Evolutionary conservation across 2,888 invertebrate genomes (phyloP), one percentile per base, ranked within the genome.

Genomic region (Epinotia nisella): DNA sequence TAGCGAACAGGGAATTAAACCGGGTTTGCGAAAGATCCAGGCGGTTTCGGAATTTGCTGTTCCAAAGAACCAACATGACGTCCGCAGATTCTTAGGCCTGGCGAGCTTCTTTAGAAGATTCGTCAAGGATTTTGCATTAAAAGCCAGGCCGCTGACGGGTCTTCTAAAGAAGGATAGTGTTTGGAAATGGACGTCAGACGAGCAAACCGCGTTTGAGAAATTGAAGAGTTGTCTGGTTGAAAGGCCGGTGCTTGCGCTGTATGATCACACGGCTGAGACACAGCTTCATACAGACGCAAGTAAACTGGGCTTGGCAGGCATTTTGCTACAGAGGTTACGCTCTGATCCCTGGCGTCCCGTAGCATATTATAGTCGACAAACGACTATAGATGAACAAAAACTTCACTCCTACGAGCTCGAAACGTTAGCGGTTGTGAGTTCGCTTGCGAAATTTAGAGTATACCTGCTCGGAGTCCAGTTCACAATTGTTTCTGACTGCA

Each of bases 171-270:
- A 29, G 5, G 5, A 5, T 5, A 5, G 3, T 5, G 29, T 29
- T 67, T 72, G 77, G 56, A 3, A 17, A 9, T 78, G 79, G 79
- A 41, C 35, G 9, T 29, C 29, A 2, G 72, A 72, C 5, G 79
- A 83, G 49, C 24, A 67, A 4, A 29, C 29, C 29, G 29, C 80
- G 1, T 79, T 83, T 45, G 11, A 74, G 0, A 51, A 21, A 7
- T 53, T 85, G 58, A 82, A 82, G 60, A 9, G 55, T 3, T 59
- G 29, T 0, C 67, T 85, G 0, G 66, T 69, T 0, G 60, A 68
- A 2, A 71, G 58, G n/a, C 58, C 58, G 0, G 58, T 59, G 1
- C 17, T 59, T 2, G 58, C 9, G 9, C n/a, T 59, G 0, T 59
- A 35, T 35, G 78, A 59, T 79, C 78, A 74, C 1, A 55, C 49